Conservation (phyloP, 2,113 vertebrate genomes). For the Eublepharis macularius region DNA sequence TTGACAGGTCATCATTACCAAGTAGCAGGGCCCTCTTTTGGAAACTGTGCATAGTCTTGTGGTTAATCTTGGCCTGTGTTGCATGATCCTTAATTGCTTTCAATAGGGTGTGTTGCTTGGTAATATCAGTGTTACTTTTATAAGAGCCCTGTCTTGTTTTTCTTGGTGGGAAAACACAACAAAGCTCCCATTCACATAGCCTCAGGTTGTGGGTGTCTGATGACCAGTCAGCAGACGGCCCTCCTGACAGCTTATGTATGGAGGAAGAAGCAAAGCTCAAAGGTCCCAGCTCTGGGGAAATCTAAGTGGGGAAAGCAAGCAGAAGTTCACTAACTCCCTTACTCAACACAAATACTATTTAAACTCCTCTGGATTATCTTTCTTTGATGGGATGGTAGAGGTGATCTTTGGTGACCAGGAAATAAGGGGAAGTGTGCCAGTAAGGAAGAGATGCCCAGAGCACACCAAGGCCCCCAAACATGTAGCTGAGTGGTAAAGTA, state of each 20-base stretch:
- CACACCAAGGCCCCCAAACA: too few relatives aligned
- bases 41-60: too few relatives aligned
- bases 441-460: too few relatives aligned
- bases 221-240: background rate
- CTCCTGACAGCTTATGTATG: background rate
- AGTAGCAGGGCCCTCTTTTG: too few relatives aligned
- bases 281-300: background rate
- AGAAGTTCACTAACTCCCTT: background rate
- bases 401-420: too few relatives aligned
- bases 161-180: background rate
- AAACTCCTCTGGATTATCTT: background rate
- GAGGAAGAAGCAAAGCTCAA: background rate
- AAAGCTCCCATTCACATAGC: constrained; percentile 23
- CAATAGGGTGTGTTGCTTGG: background rate
- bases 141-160: background rate
- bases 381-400: background rate
- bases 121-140: background rate
- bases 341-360: background rate
- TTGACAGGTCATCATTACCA: too few relatives aligned
- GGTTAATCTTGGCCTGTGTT: too few relatives aligned
- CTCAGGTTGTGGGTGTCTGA: background rate
- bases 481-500: too few relatives aligned
- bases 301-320: background rate
- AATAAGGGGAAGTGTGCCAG: too few relatives aligned
- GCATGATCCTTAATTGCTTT: background rate